A percentile compares a stretch with the other conserved stretches of the same genome.
Conservation (phyloP, 2,797 vertebrate species). For the Acanthis flammea region DNA sequence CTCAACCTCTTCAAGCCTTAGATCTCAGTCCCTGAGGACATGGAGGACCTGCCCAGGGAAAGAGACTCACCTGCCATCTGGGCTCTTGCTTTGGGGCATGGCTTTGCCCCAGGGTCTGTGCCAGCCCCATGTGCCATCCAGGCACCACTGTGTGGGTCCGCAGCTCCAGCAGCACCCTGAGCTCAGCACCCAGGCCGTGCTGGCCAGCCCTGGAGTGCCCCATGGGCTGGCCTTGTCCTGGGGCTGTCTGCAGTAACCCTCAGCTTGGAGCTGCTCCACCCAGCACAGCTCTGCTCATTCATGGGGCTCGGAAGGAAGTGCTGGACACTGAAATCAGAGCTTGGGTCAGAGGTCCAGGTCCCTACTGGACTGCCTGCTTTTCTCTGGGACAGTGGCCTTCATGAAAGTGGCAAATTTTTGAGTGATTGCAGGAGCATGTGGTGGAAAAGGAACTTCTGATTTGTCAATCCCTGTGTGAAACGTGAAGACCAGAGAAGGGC, state of each 20-base stretch:
- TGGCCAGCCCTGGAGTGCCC: background rate
- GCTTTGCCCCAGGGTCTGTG: background rate
- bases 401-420: background rate
- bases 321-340: background rate
- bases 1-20: background rate
- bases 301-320: background rate
- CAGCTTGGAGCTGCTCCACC: background rate
- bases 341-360: background rate
- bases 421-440: background rate
- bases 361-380: background rate
- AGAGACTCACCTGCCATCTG: background rate
- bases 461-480: background rate
- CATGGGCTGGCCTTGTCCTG: background rate
- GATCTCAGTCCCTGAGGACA: background rate
- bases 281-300: background rate
- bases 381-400: background rate
- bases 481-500: background rate
- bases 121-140: background rate
- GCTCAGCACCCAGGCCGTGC: background rate
- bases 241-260: background rate
- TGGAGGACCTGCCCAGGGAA: background rate
- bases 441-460: background rate
- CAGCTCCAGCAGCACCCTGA: background rate
- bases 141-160: rapidly evolving
- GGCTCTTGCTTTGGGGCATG: background rate